These are phyloP conservation scores for Creontiades dilutus DNA, from an alignment of 2,888 invertebrate genomes.

Conservation along the genomic window DNA sequence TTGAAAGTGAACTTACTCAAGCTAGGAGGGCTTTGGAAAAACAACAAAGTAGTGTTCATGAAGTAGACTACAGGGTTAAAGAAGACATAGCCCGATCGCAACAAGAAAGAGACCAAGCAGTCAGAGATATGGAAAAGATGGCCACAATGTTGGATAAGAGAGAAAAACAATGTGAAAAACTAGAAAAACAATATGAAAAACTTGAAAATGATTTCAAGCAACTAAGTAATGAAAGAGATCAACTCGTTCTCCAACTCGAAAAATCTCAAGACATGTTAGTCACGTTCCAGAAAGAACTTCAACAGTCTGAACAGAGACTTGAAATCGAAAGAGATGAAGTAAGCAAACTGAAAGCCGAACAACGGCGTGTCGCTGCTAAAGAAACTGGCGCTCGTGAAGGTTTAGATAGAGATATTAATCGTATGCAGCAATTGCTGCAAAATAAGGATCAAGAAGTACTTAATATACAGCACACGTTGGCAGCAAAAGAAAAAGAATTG, in stretches of 20 bases:
- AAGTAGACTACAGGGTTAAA: conserved; percentile 84
- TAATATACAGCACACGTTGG: conserved; percentile 79
- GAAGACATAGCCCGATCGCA: conserved; percentile 86
- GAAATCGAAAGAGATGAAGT: conserved; percentile 90
- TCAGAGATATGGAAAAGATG: conserved; percentile 88
- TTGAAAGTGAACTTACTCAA: conserved; percentile 86
- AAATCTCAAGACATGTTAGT: conserved; percentile 95
- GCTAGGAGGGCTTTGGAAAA: conserved; percentile 82
- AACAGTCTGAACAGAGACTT: conserved; percentile 89
- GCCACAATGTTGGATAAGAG: conserved; percentile 79
- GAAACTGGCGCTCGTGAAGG: conserved; percentile 76
- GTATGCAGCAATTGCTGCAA: conserved; percentile 77
- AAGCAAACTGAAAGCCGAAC: conserved; percentile 82
- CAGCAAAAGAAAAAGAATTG: conserved; percentile 86
- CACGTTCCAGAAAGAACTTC: conserved; percentile 94
- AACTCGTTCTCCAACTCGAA: conserved; percentile 92
- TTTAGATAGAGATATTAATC: conserved; percentile 80
- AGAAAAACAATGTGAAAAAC: conserved; percentile 81
- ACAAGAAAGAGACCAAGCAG: conserved; percentile 86
- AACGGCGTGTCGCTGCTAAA: conserved; percentile 79
- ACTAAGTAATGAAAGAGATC: conserved; percentile 90
- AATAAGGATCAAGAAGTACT: conserved; percentile 77
- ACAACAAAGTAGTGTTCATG: conserved; percentile 83
- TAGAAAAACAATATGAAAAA: conserved; percentile 91
- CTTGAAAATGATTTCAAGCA: conserved; percentile 92